A percentile compares a stretch with the other conserved stretches of the same genome.
phyloP scores from a whole-genome alignment of 2,888 invertebrate genomes.

The Cryptocheilus praepositus region DNA sequence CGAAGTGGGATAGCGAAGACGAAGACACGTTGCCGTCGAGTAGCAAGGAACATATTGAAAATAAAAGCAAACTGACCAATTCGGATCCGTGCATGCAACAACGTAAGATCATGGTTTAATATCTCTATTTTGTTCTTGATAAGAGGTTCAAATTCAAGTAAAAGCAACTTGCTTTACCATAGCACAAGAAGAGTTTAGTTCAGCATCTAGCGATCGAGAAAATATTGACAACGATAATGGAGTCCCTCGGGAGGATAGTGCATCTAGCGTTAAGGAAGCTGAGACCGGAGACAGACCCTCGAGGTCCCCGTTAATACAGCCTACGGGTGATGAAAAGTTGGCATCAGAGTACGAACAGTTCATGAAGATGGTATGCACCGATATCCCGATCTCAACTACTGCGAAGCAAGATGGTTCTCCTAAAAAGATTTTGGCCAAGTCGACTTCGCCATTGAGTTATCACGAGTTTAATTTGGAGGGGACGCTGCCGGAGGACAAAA shows the following conservation, averaged over 20 bases:
- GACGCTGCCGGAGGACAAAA: slow-evolving; percentile 38
- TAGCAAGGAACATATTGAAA: slow-evolving; percentile 16
- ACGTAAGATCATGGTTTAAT: slow-evolving; percentile 12
- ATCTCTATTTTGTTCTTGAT: slow-evolving; percentile 8
- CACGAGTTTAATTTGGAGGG: slow-evolving; percentile 58
- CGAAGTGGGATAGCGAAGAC: slow-evolving; percentile 72
- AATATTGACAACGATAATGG: slow-evolving; percentile 29
- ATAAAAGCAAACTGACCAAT: slow-evolving; percentile 15
- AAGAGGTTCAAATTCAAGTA: slow-evolving; percentile 20
- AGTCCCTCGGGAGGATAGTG: slow-evolving; percentile 11
- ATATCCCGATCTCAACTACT: slow-evolving; percentile 45
- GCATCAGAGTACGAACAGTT: slow-evolving; percentile 79
- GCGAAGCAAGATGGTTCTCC: slow-evolving; percentile 38
- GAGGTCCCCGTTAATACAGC: slow-evolving; percentile 12
- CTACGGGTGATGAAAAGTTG: slow-evolving; percentile 67
- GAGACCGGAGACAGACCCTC: slow-evolving; percentile 31
- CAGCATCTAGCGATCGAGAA: slow-evolving; percentile 26
- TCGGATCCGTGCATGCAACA: slow-evolving; percentile 2
- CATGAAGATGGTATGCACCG: slow-evolving; percentile 77
- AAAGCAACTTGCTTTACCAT: slow-evolving; percentile 21
- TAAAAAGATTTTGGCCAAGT: slow-evolving; percentile 22
- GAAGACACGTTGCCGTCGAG: slow-evolving; percentile 44
- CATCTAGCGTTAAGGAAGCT: slow-evolving; percentile 19
- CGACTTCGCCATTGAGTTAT: slow-evolving; percentile 46
- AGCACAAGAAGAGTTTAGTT: slow-evolving; percentile 32